A percentile compares a stretch with the other conserved stretches of the same genome.
phyloP scores from a whole-genome alignment of 2,113 vertebrate species.

The Conger conger region DNA sequence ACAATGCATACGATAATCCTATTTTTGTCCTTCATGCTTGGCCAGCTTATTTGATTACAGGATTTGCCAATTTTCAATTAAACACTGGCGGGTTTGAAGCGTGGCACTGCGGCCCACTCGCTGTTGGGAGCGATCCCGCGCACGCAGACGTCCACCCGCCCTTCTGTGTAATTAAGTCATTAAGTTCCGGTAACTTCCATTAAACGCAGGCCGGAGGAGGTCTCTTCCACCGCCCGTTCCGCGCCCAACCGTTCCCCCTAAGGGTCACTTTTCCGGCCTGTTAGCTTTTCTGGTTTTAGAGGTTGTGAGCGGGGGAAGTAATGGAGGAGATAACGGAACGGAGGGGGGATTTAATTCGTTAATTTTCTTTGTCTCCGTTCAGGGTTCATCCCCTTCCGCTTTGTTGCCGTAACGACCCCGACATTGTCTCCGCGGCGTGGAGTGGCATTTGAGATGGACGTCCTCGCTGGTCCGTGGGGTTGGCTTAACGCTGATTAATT shows the following conservation, averaged over 20 bases:
- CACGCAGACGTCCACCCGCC: not conserved
- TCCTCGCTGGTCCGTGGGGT: not conserved
- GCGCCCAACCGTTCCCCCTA: not conserved
- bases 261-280: slow-evolving; percentile 4
- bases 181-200: not conserved
- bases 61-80: not conserved
- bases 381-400: not conserved
- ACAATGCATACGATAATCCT: not conserved
- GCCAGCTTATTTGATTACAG: slow-evolving; percentile 12
- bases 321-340: not conserved
- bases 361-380: not conserved
- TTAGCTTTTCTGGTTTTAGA: not conserved
- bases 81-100: not conserved
- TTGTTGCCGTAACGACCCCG: not conserved
- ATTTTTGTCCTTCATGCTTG: not conserved
- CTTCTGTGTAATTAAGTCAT: not conserved
- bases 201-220: not conserved
- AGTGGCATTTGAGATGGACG: not conserved
- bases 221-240: not conserved
- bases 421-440: not conserved
- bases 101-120: not conserved
- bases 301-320: not conserved
- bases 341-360: not conserved
- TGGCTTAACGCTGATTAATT: slow-evolving; percentile 3
- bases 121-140: not conserved